Evolutionary conservation across 2,888 invertebrate species (phyloP), one percentile per base, ranked within the genome.

Genomic region (Nebria salina): DNA sequence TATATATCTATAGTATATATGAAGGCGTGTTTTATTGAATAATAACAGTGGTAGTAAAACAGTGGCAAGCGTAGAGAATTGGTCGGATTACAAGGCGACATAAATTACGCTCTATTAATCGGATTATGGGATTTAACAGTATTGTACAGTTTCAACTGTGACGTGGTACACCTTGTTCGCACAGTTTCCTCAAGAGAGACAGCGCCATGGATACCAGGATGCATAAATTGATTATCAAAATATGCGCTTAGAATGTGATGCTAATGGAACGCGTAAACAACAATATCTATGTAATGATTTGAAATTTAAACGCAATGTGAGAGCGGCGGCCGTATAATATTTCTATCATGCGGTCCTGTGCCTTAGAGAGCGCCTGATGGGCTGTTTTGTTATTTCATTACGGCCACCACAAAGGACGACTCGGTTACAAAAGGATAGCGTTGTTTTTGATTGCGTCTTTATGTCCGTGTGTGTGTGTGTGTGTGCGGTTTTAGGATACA

Each of bases 21-120:
- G 20, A 20, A 20, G 20, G 20, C 20, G 20, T 20, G n/a, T 66
- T 7, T 8, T 66, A 54, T 70, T 25, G 15, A 34, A 70, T 25
- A n/a, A 25, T 15, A 70, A 34, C 34, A 34, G 34, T 25, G 34
- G 25, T 25, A 66, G 25, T 66, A 13, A 25, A 25, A 66, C 66
- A 66, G 25, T 66, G 66, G 66, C 66, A 66, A 25, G 66, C 15
- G 25, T 7, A 66, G n/a, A 66, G 66, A 66, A 13, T 7, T 25
- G 70, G 65, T 54, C 75, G 80, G 80, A 80, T 80, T 80, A 80
- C 80, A 80, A 80, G 80, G 75, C 70, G 80, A 80, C 80, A 80
- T 80, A 80, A 80, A 80, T 80, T 80, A 80, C 65, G 75, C 75
- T 70, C 54, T 80, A 80, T 80, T 80, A 80, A 80, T 80, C 80